Conservation (phyloP, 2,113 vertebrate species). For the Dasyornis broadbenti region DNA sequence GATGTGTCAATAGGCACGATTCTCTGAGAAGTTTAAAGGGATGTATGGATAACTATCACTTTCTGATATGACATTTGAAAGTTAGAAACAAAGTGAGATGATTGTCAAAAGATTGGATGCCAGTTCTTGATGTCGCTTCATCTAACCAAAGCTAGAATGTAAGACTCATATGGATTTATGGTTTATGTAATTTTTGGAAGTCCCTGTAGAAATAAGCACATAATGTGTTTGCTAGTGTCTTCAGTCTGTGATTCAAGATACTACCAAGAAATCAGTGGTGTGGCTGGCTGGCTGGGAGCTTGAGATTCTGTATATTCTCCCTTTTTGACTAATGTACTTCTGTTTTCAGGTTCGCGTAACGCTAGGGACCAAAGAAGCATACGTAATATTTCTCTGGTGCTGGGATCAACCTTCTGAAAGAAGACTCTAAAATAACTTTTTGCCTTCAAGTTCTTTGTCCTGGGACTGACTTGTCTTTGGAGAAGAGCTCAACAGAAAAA, state of each 20-base stretch:
- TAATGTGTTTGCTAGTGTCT: neutral
- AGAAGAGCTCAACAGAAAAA: neutral
- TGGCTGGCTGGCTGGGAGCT: neutral
- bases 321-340: constrained; percentile 1
- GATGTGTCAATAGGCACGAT: neutral
- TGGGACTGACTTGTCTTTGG: neutral
- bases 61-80: neutral
- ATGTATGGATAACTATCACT: neutral
- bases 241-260: neutral
- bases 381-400: constrained; percentile 22
- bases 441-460: constrained; percentile 1
- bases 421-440: neutral
- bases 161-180: neutral
- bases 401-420: constrained; percentile 7
- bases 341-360: constrained; percentile 48
- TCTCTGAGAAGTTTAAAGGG: neutral
- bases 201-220: neutral
- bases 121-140: neutral
- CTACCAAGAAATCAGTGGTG: neutral
- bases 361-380: constrained; percentile 36
- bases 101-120: neutral
- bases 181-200: neutral
- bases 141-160: neutral
- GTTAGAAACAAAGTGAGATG: neutral
- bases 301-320: neutral